Evolutionary conservation across 2,888 invertebrate genomes (phyloP), one percentile per base, ranked within the genome.

Genomic region (Neoscelio sp.): DNA sequence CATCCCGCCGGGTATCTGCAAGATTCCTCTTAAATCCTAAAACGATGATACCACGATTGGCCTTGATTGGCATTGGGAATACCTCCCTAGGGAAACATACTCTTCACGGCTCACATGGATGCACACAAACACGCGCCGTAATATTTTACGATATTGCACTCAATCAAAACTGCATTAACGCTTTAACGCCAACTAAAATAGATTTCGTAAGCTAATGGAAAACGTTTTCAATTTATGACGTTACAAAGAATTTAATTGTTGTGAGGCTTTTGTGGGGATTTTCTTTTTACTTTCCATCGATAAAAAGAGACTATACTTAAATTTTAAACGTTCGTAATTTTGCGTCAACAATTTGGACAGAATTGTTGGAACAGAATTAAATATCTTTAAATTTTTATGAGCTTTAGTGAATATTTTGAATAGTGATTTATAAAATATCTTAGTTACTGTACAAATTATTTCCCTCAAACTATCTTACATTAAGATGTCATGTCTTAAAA

Each of bases 11-110:
- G 77, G 77, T 60, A 56, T 75, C 68, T 35, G 58, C 35, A 67
- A 62, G 77, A 74, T 70, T 74, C 67, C 80, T 67, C 77, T 77
- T 65, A 77, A 80, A 80, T 80, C 77, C 70, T 62, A 67, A 71
- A 80, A 77, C 80, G 74, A 74, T 74, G 60, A 77, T 74, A 77
- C 77, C 65, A 38, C 71, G 67, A 77, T 79, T 70, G 65, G 42
- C 38, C 60, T 60, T 80, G 78, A 78, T 80, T 80, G 80, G 77
- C 67, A 80, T 28, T n/a, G 46, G 58, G 52, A 60, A 68, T 54
- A 52, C 33, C 30, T 40, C 38, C 42, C 76, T 12, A 26, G 80
- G 62, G 78, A 68, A 62, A 48, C 78, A 38, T 28, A 26, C 46
- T 38, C 38, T 35, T 64, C 44, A 30, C 17, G 33, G 40, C 50